Conservation (phyloP, 2,113 vertebrate genomes). For the Tautogolabrus adspersus region DNA sequence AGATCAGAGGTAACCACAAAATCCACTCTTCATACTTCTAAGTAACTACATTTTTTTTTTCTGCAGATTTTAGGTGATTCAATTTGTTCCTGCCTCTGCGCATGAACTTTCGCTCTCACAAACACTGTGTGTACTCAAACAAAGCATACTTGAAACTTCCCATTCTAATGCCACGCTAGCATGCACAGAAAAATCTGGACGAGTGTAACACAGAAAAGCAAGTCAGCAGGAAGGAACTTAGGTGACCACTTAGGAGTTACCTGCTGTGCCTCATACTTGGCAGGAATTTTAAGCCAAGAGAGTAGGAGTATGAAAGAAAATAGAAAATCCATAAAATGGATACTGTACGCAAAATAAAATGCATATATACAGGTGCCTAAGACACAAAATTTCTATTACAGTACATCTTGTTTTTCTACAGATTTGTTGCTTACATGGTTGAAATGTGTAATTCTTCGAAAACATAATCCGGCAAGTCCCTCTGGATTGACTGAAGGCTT, state of each 20-base stretch:
- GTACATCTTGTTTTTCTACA: background rate
- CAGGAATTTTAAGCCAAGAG: slow-evolving; percentile 74
- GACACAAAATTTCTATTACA: background rate
- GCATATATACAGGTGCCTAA: background rate
- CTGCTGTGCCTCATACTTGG: slow-evolving; percentile 68
- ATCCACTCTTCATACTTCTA: too few species aligned
- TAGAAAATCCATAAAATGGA: background rate
- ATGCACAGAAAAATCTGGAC: slow-evolving; percentile 27
- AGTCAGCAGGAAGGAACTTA: slow-evolving; percentile 68
- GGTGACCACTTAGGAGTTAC: slow-evolving; percentile 56
- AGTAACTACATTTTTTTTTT: too few species aligned
- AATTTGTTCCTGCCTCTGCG: background rate
- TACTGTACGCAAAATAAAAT: slow-evolving; percentile 27
- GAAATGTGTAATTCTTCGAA: slow-evolving; percentile 26
- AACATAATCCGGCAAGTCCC: slow-evolving; percentile 45
- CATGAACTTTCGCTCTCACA: background rate
- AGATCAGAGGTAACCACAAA: too few species aligned
- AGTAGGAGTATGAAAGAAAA: slow-evolving; percentile 35
- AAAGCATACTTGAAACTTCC: slow-evolving; percentile 11
- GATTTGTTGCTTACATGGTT: slow-evolving; percentile 30
- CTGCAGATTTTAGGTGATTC: too few species aligned
- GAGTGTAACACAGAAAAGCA: slow-evolving; percentile 57
- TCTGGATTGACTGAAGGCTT: slow-evolving; percentile 34
- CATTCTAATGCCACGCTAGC: slow-evolving; percentile 27
- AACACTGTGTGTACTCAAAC: slow-evolving; percentile 12